Evolutionary conservation across 2,797 vertebrate species (phyloP).

Genomic region (Pristis pectinata): DNA sequence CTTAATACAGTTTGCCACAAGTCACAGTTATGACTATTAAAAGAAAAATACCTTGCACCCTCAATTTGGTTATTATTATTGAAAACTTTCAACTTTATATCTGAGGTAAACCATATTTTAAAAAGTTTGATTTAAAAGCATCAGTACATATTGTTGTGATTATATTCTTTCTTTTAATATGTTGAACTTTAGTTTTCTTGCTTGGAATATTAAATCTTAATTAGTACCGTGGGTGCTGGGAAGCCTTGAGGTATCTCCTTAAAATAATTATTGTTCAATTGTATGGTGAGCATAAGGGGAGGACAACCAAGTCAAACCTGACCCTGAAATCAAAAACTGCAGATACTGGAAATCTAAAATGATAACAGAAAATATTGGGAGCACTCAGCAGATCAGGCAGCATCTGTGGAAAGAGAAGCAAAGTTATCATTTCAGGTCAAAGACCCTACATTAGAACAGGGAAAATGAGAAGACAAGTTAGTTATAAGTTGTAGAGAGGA

Average conservation of each 20-base stretch:
- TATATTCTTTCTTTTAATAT: neutral
- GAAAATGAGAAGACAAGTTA: too few species aligned
- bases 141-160: neutral
- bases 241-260: neutral
- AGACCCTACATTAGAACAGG: too few species aligned
- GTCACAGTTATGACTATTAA: neutral
- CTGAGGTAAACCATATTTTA: neutral
- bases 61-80: neutral
- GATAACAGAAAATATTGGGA: too few species aligned
- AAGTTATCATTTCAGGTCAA: too few species aligned
- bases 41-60: neutral
- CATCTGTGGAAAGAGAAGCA: too few species aligned
- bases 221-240: neutral
- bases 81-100: neutral
- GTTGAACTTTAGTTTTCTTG: neutral
- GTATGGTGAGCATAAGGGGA: constrained; percentile 12
- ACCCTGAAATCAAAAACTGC: neutral
- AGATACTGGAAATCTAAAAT: too few species aligned
- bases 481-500: too few species aligned
- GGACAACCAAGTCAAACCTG: neutral
- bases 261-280: neutral
- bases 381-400: too few species aligned
- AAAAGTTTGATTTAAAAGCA: neutral
- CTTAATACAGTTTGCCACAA: neutral
- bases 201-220: neutral